Evolutionary conservation across 2,113 vertebrate species (phyloP).

Genomic region (Sceloporus tristichus): DNA sequence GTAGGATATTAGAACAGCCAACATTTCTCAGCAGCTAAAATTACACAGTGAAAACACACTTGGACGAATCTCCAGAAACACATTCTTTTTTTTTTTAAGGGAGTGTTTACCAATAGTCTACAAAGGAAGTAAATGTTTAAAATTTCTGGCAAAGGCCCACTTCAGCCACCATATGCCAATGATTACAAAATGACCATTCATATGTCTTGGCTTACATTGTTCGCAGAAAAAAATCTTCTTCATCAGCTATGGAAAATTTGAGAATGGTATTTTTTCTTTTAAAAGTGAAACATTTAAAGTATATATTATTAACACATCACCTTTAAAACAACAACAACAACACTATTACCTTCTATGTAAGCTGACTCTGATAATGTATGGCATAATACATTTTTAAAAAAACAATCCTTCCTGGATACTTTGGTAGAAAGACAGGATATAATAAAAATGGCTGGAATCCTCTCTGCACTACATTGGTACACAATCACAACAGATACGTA

Average conservation of each 20-base stretch:
- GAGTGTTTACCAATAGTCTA: background rate
- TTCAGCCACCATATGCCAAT: background rate
- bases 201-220: background rate
- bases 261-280: background rate
- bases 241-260: background rate
- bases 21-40: background rate
- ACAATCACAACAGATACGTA: no score
- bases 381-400: no score
- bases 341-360: background rate
- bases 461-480: no score
- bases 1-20: background rate
- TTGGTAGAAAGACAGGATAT: no score
- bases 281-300: background rate
- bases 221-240: background rate
- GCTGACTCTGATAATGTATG: no score
- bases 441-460: no score
- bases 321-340: no score
- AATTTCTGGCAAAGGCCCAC: background rate
- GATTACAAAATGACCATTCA: background rate
- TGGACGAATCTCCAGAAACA: background rate
- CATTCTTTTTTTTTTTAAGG: background rate
- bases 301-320: background rate
- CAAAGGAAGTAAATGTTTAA: background rate
- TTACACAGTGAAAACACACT: background rate
- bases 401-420: no score